Percentiles rank a stretch among this genome's conserved stretches.
Evolutionary conservation across 2,797 vertebrate genomes (phyloP).

Genomic region (Thunnus albacares): DNA sequence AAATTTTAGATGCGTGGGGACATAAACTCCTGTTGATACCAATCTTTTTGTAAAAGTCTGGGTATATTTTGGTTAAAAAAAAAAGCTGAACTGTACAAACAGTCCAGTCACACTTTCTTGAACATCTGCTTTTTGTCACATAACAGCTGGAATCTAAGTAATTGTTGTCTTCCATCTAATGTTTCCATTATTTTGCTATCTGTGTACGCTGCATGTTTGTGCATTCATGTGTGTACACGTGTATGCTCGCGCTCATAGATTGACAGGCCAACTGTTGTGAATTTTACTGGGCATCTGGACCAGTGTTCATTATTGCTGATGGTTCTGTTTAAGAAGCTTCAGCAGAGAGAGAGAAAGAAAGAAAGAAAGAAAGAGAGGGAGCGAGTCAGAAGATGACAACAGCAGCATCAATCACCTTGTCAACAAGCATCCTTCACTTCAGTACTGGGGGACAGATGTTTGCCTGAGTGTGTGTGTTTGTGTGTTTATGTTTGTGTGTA

Average conservation of each 20-base stretch:
- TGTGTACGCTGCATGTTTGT: conserved; percentile 12
- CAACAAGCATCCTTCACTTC: conserved; percentile 73
- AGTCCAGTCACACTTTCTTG: not conserved
- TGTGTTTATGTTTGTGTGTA: conserved; percentile 18
- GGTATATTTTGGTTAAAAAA: not conserved
- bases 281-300: conserved; percentile 79
- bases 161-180: conserved; percentile 21
- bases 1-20: not conserved
- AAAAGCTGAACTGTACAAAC: not conserved
- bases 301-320: conserved; percentile 72
- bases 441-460: conserved; percentile 73
- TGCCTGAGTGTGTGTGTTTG: conserved; percentile 35
- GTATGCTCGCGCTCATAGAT: conserved; percentile 17
- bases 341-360: conserved; percentile 9
- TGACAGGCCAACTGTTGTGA: conserved; percentile 71
- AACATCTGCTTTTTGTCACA: conserved; percentile 20
- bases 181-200: conserved; percentile 29
- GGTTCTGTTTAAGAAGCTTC: conserved; percentile 58
- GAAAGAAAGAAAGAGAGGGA: conserved; percentile 7
- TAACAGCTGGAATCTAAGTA: conserved; percentile 2
- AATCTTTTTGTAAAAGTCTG: not conserved
- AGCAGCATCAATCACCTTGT: conserved; percentile 79
- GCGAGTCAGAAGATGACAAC: conserved; percentile 70
- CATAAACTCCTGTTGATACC: not conserved
- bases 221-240: conserved; percentile 11